A percentile compares a stretch with the other conserved stretches of the same genome.
Evolutionary conservation across 1,140 invertebrate species (phyloP).

Genomic region (Diprion similis): DNA sequence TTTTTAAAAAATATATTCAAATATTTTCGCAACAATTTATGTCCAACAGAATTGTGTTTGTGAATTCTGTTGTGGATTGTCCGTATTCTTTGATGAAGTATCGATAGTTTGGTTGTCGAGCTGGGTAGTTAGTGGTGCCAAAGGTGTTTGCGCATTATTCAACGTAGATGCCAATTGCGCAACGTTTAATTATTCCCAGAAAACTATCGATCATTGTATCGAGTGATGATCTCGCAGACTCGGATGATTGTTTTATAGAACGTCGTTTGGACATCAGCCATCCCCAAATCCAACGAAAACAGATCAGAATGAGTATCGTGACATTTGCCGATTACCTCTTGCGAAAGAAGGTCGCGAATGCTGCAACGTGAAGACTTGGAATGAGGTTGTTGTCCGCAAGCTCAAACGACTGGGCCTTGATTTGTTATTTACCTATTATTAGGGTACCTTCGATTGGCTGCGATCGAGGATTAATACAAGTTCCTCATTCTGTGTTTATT

Average conservation of each 20-base stretch:
- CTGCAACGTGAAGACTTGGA: neutral
- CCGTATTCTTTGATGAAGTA: too few species aligned
- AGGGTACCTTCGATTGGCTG: neutral
- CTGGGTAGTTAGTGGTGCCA: too few species aligned
- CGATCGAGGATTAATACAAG: too few species aligned
- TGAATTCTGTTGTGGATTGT: too few species aligned
- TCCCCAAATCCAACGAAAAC: conserved; percentile 17
- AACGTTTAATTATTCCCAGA: too few species aligned
- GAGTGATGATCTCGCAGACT: neutral
- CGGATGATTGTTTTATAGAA: neutral
- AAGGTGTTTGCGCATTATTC: too few species aligned
- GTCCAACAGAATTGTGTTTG: too few species aligned
- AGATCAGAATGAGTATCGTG: conserved; percentile 23
- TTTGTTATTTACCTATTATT: neutral
- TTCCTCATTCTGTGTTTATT: too few species aligned
- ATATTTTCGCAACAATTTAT: too few species aligned
- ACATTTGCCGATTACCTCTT: conserved; percentile 26
- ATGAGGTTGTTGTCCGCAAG: neutral
- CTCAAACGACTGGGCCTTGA: neutral
- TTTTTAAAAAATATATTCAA: too few species aligned
- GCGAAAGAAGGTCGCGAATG: conserved; percentile 2
- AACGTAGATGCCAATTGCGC: too few species aligned
- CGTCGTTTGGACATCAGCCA: conserved; percentile 32
- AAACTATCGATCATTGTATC: neutral
- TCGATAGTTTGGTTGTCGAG: too few species aligned